Evolutionary conservation across 2,113 vertebrate genomes (phyloP).

Genomic region (Rhea pennata): DNA sequence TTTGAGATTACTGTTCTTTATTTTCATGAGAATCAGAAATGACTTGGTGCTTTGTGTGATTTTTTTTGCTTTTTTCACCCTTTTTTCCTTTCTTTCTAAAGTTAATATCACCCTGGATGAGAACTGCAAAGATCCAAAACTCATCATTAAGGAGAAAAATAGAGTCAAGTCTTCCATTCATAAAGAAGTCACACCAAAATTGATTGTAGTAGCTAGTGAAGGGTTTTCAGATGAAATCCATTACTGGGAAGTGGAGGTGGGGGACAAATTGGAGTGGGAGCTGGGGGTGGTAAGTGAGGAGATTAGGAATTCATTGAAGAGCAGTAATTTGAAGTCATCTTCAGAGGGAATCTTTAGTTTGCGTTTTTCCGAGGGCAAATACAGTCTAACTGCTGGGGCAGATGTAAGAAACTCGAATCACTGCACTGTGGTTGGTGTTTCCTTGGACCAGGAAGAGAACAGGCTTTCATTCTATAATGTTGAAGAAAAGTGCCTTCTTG

Average conservation of each 20-base stretch:
- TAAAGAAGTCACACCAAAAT: too few relatives aligned
- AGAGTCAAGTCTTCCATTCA: not conserved
- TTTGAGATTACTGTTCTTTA: not conserved
- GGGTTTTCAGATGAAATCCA: not conserved
- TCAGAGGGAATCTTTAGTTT: not conserved
- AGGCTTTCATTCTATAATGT: not conserved
- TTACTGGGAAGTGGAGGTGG: conserved; percentile 19
- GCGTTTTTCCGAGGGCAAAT: not conserved
- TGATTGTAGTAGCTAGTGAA: not conserved
- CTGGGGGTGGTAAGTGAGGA: not conserved
- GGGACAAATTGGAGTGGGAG: not conserved
- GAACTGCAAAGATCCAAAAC: not conserved
- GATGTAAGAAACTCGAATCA: accelerated
- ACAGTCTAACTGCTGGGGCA: not conserved
- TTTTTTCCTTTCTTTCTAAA: not conserved
- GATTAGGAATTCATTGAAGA: not conserved
- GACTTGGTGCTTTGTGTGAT: not conserved
- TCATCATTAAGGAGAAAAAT: not conserved
- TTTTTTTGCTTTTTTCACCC: too few relatives aligned
- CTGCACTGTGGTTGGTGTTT: not conserved
- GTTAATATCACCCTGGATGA: not conserved
- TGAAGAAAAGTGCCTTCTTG: not conserved
- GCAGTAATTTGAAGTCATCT: accelerated
- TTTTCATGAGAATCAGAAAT: not conserved
- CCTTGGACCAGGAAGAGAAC: accelerated